These are phyloP conservation scores for Drosophila koepferae DNA, from an alignment of 2,888 invertebrate genomes.

Conservation along the genomic window DNA sequence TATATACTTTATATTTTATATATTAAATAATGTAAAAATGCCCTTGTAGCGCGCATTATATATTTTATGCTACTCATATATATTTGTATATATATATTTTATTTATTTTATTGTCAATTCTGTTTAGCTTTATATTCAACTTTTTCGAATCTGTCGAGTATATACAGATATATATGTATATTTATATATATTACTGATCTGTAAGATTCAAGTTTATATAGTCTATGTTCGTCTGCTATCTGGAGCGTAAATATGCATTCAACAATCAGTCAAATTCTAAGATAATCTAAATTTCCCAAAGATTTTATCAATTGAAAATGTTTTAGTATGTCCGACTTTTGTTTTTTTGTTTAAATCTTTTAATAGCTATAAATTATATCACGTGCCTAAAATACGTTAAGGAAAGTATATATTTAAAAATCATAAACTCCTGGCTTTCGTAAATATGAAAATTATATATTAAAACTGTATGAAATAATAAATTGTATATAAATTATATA, in stretches of 20 bases:
- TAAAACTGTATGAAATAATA: no score
- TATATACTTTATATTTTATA: background rate
- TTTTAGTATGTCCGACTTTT: background rate
- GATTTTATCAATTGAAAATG: background rate
- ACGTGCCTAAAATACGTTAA: background rate
- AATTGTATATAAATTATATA: background rate
- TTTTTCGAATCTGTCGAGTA: background rate
- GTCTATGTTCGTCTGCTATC: background rate
- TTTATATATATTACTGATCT: background rate
- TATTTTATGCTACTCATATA: background rate
- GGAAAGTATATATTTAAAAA: background rate
- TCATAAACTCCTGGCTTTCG: background rate
- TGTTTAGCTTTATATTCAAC: background rate
- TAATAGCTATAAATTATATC: background rate
- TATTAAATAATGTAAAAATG: background rate
- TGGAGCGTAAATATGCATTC: background rate
- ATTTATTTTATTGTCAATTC: background rate
- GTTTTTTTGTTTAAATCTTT: background rate
- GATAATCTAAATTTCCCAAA: background rate
- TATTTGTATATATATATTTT: background rate
- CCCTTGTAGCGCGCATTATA: slow-evolving; percentile 3
- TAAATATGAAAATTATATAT: background rate
- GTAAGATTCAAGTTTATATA: background rate
- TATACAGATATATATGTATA: background rate
- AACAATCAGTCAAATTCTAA: background rate